Evolutionary conservation across 2,888 invertebrate genomes (phyloP).

Genomic region (Orthosia gracilis): DNA sequence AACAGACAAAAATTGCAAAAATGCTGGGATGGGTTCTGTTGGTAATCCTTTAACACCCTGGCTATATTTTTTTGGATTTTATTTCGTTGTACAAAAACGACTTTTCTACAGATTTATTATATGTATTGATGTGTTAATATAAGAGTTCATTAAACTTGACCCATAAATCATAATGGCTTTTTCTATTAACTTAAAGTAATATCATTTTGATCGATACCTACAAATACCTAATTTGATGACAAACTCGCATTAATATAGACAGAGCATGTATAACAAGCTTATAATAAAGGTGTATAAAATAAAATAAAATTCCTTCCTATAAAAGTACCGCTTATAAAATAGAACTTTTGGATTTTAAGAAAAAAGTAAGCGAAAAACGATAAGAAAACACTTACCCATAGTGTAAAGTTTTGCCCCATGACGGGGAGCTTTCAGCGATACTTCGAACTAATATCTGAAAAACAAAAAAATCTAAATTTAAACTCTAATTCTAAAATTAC

Average conservation of each 20-base stretch:
- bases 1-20: too few relatives aligned
- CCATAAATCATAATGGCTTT: conserved; percentile 50
- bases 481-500: not conserved
- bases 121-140: conserved; percentile 11
- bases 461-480: conserved; percentile 18
- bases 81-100: too few relatives aligned
- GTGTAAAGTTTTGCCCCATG: conserved; percentile 82
- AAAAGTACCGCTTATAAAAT: not conserved
- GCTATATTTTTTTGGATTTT: too few relatives aligned
- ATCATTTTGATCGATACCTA: conserved; percentile 19
- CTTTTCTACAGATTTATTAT: too few relatives aligned
- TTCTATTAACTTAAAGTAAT: conserved; percentile 46
- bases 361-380: not conserved
- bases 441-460: conserved; percentile 74
- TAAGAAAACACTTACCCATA: conserved; percentile 80
- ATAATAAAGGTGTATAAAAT: not conserved
- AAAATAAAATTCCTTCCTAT: not conserved
- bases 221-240: conserved; percentile 19
- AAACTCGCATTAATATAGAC: conserved; percentile 6
- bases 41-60: too few relatives aligned
- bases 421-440: conserved; percentile 77
- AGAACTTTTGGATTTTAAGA: not conserved
- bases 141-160: conserved; percentile 46
- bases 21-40: too few relatives aligned
- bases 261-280: too few relatives aligned